phyloP scores from a whole-genome alignment of 1,140 invertebrate genomes.

The Pogonomyrmex barbatus region DNA sequence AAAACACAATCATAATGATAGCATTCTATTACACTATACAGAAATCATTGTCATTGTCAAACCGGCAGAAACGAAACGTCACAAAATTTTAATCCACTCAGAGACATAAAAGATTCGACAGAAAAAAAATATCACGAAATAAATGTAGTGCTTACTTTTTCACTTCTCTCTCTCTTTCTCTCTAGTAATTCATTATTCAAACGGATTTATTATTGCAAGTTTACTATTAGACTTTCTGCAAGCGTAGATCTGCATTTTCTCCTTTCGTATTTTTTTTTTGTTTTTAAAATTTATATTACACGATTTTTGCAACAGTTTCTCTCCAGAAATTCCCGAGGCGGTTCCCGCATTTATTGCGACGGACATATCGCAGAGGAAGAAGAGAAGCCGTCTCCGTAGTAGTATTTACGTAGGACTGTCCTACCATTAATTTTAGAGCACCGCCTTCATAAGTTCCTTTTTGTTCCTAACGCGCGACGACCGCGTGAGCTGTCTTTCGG shows the following conservation, averaged over 20 bases:
- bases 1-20: slow-evolving; percentile 10
- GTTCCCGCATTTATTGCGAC: slow-evolving; percentile 20
- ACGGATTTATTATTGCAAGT: slow-evolving; percentile 37
- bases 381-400: slow-evolving; percentile 22
- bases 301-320: slow-evolving; percentile 2
- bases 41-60: background rate
- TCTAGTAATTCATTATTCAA: background rate
- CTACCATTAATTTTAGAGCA: slow-evolving; percentile 62
- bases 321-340: slow-evolving; percentile 15
- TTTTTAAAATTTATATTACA: background rate
- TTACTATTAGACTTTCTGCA: background rate
- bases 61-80: background rate
- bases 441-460: slow-evolving; percentile 29
- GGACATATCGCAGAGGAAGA: slow-evolving; percentile 10
- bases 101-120: background rate
- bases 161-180: background rate
- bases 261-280: background rate
- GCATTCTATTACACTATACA: background rate
- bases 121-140: background rate
- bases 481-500: background rate
- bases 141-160: background rate
- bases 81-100: background rate
- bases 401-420: slow-evolving; percentile 57
- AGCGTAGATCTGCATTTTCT: slow-evolving; percentile 11
- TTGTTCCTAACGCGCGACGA: slow-evolving; percentile 31